phyloP scores from a whole-genome alignment of 2,113 vertebrate species.

The Clarias batrachus region DNA sequence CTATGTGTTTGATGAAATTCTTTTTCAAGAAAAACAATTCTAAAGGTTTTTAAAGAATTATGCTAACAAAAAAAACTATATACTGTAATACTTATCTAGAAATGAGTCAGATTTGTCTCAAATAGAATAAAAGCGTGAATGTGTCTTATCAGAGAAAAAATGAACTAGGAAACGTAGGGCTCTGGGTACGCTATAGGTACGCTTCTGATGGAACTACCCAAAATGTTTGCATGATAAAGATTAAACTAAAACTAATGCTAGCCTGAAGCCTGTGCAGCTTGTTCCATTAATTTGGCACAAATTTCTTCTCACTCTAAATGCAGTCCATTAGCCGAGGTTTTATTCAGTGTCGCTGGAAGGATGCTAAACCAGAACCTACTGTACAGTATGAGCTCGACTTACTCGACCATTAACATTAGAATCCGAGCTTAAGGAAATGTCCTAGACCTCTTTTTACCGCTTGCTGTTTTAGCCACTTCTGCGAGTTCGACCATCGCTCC shows the following conservation, averaged over 20 bases:
- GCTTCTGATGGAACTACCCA: not conserved
- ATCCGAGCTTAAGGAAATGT: not conserved
- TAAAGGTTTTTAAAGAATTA: too few relatives aligned
- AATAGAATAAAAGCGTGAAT: too few relatives aligned
- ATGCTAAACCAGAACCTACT: not conserved
- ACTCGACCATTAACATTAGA: not conserved
- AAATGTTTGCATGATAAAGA: not conserved
- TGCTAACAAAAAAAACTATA: too few relatives aligned
- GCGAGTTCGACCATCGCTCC: not conserved
- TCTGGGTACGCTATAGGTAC: too few relatives aligned
- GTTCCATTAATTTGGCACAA: not conserved
- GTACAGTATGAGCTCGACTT: not conserved
- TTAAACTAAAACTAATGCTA: not conserved
- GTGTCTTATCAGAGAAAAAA: too few relatives aligned
- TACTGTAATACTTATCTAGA: too few relatives aligned
- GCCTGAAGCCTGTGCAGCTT: not conserved
- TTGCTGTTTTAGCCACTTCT: not conserved
- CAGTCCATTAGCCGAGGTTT: not conserved
- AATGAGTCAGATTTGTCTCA: too few relatives aligned
- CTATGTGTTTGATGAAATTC: too few relatives aligned
- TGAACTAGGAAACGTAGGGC: too few relatives aligned
- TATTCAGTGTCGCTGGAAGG: not conserved
- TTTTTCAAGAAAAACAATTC: too few relatives aligned
- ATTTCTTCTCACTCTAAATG: not conserved
- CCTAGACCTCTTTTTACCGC: not conserved